Base-by-base conservation (phyloP, 2,113 vertebrate species). In the Pollimyrus isidori region DNA sequence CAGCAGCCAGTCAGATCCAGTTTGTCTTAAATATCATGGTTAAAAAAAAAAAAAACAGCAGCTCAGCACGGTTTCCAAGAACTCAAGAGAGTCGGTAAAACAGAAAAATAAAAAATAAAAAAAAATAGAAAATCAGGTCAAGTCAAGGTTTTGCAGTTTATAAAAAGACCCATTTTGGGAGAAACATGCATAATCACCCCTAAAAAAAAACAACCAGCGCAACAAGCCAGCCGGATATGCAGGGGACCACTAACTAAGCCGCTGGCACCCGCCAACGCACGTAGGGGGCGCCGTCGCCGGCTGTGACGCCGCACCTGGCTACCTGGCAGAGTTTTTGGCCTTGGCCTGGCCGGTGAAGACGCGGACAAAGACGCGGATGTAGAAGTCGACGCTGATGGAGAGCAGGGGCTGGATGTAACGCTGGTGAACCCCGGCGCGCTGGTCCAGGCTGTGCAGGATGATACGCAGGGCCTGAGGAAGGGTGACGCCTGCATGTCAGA, bases 291-390 rank as follows among this genome's bases (percentile, higher is more conserved):
- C 10, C 62, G 4, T 26, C 3, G 7, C 62, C 10, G 0, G 6
- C 62, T 69, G 26, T 1, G 0, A 69, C 4, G 89, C 45, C 82
- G 46, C 62, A 49, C 56, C 56, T 56, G 45, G 35, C 23, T 30
- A 99, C 98, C 98, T 98, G 93, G 96, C 97, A 0, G 97, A 98
- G 91, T 97, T 96, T 62, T 99, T 99, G 49, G 97, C 98, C 23
- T 92, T 96, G 76, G 96, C 96, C 93, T 98, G 98, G 39, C 97
- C 97, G 0, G 97, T 97, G 94, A 96, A 96, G 87, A 99, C 95
- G 0, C 96, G 94, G 0, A 97, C 97, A 48, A 98, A 99, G 1
- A 99, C 97, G 0, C 98, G 94, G 17, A 99, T 95, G 83, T 99
- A 99, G 92, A 99, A 99, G 92, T 99, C 98, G 0, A 94, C 98